Evolutionary conservation across 1,140 invertebrate species (phyloP), one percentile per base, ranked within the genome.

Genomic region (Idris sp.): DNA sequence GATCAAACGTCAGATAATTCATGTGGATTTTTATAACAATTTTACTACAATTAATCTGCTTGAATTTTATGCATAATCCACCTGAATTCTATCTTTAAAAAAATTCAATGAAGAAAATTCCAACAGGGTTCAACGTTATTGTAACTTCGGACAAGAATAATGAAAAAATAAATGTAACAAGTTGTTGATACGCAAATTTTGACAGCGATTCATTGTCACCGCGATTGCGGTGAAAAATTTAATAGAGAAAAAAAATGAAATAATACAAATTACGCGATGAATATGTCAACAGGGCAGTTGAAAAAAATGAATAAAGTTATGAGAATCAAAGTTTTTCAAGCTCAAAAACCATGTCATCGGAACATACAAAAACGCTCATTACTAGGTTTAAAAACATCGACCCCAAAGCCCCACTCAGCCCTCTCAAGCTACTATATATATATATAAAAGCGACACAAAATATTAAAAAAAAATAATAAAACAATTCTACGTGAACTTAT

Each of bases 391-490:
- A 68, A 68, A 51, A 65, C 28, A 71, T 71, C 59, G 65, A 76
- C 65, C 73, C 75, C 59, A 74, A 61, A 62, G 53, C 69, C 74
- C 74, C 62, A 73, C 62, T 68, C 74, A 68, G 53, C 74, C 76
- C 76, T 74, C 76, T 74, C 61, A 71, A 61, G 67, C 67, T 77
- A 74, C 56, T 74, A 77, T 77, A 67, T 73, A 75, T 76, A 61
- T 75, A 69, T 74, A 77, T 74, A 74, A 69, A 77, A 74, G 69
- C 64, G 69, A 74, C 64, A 77, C 75, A 64, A 77, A 77, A 64
- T 77, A 69, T 77, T 77, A 73, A 58, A 41, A 62, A 56, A 56
- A 31, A 62, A 35, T 26, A 58, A 38, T 51, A 76, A 61, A 59
- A 53, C 36, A 76, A 78, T 65, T 76, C 49, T 79, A 71, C 65